Conservation (phyloP, 1,140 invertebrate genomes). For the Ladona fulva region DNA sequence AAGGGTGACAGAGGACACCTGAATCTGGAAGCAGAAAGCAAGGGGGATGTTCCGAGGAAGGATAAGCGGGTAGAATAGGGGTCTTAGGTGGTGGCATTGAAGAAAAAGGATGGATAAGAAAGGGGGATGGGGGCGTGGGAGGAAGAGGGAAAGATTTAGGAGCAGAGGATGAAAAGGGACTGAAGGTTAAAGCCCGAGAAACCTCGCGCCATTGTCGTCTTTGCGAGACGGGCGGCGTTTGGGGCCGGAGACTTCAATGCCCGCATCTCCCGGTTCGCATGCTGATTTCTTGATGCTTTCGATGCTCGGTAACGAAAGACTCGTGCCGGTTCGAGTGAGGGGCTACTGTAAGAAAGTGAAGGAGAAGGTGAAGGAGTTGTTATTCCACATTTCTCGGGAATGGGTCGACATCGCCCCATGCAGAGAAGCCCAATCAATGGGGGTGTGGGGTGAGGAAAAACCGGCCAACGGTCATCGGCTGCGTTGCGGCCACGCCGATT, state of each 20-base stretch:
- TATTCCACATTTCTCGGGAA: background rate
- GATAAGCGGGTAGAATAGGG: background rate
- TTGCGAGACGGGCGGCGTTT: background rate
- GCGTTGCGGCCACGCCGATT: background rate
- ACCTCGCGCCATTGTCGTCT: conserved; percentile 6
- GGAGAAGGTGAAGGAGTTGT: background rate
- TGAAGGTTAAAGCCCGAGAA: background rate
- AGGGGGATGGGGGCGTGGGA: background rate
- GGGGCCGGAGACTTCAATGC: background rate
- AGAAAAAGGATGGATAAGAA: background rate
- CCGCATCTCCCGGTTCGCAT: background rate
- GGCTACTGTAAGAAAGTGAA: background rate
- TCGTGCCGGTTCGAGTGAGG: background rate
- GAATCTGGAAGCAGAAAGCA: background rate
- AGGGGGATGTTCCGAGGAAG: background rate
- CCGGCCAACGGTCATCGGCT: background rate
- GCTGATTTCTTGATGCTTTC: background rate
- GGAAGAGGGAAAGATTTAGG: background rate
- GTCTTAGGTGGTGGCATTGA: background rate
- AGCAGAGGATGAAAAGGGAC: background rate
- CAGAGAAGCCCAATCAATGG: background rate
- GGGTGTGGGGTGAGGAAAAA: background rate
- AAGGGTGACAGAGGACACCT: background rate
- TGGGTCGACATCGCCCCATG: background rate
- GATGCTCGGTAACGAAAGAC: background rate